Evolutionary conservation across 2,113 vertebrate genomes (phyloP).

Genomic region (Pterocles orientalis): DNA sequence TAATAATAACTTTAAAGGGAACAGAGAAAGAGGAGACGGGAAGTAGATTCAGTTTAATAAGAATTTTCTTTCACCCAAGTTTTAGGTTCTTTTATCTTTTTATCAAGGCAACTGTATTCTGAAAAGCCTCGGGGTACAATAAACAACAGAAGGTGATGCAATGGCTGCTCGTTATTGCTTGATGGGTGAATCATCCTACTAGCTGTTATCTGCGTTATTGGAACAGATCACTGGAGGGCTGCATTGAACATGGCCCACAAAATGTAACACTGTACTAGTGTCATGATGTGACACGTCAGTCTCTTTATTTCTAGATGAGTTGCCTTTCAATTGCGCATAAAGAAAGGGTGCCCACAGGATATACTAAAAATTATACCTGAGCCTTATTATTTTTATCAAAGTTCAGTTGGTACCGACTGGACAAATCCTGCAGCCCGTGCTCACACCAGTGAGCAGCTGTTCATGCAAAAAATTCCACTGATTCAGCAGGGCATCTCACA

Average conservation of each 20-base stretch:
- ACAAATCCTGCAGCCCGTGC: background rate
- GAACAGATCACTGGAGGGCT: constrained; percentile 36
- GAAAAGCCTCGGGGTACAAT: constrained; percentile 60
- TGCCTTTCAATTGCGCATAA: background rate
- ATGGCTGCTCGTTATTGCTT: constrained; percentile 59
- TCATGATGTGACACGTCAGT: background rate
- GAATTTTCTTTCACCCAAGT: constrained; percentile 45
- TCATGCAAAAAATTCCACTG: background rate
- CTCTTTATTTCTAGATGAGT: background rate
- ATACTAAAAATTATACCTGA: background rate
- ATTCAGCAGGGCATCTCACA: background rate
- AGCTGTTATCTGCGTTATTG: constrained; percentile 41
- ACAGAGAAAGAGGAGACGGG: constrained; percentile 8
- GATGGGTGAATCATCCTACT: constrained; percentile 57
- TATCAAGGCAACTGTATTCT: constrained; percentile 69
- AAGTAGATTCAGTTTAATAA: constrained; percentile 46
- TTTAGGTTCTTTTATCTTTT: constrained; percentile 69
- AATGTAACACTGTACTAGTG: background rate
- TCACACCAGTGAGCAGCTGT: background rate
- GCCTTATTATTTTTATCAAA: background rate
- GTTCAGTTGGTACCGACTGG: background rate
- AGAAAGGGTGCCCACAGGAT: background rate
- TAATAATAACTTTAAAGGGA: constrained; percentile 51
- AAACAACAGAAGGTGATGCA: constrained; percentile 73
- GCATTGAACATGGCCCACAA: constrained; percentile 2